Evolutionary conservation across 2,797 vertebrate species (phyloP).

Genomic region (Micromesistius poutassou): DNA sequence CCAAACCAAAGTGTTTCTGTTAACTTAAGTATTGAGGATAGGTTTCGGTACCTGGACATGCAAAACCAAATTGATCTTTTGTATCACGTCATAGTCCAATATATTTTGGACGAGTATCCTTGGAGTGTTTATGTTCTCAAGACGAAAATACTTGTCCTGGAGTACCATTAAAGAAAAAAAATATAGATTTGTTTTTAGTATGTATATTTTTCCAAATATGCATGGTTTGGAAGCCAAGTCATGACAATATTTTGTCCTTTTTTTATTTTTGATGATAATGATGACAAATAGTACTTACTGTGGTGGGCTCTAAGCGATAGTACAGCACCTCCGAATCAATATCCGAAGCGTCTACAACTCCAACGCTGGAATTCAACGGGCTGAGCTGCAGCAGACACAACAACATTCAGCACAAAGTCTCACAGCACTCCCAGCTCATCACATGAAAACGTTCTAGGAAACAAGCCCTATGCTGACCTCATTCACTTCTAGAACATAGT

Average conservation of each 20-base stretch:
- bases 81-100: conserved; percentile 72
- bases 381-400: conserved; percentile 54
- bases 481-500: conserved; percentile 70
- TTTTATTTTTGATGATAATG: background rate
- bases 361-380: conserved; percentile 68
- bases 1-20: background rate
- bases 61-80: conserved; percentile 71
- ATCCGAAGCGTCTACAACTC: conserved; percentile 70
- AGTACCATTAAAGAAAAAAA: background rate
- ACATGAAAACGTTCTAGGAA: background rate
- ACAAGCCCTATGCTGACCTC: conserved; percentile 63
- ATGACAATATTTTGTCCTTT: background rate
- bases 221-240: background rate
- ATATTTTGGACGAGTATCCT: conserved; percentile 69
- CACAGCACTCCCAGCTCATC: background rate
- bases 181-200: background rate
- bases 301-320: conserved; percentile 69
- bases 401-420: background rate
- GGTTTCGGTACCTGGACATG: conserved; percentile 69
- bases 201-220: background rate
- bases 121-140: conserved; percentile 70
- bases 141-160: conserved; percentile 75
- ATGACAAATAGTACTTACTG: conserved; percentile 56
- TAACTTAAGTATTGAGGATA: background rate
- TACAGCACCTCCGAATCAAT: conserved; percentile 70